Percentiles rank a stretch among this genome's conserved stretches.
Evolutionary conservation across 2,113 vertebrate genomes (phyloP).

Genomic region (Cololabis saira): DNA sequence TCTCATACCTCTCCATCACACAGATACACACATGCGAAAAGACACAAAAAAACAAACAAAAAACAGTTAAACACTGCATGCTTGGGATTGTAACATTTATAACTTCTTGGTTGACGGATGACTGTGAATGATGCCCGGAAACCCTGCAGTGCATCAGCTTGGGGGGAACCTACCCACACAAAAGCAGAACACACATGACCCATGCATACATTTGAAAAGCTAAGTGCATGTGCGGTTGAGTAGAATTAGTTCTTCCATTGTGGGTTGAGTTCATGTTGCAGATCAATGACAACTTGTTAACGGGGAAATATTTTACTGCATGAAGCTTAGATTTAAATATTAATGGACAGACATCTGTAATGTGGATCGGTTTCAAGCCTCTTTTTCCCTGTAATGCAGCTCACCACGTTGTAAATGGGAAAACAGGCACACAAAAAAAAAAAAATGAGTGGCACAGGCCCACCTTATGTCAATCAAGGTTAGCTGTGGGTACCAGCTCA

Average conservation of each 20-base stretch:
- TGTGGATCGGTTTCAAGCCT: too few species aligned
- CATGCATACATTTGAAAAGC: not conserved
- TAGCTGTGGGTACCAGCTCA: too few species aligned
- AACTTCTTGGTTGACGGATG: conserved; percentile 35
- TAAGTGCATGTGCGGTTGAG: not conserved
- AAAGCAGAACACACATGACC: not conserved
- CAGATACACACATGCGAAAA: not conserved
- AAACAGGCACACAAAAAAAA: too few species aligned
- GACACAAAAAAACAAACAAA: not conserved
- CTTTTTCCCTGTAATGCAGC: too few species aligned
- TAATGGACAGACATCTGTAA: too few species aligned
- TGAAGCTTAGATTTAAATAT: too few species aligned
- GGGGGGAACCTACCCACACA: conserved; percentile 1
- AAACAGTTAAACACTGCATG: conserved; percentile 10
- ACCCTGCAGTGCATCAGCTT: conserved; percentile 26
- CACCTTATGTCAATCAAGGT: too few species aligned
- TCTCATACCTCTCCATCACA: not conserved
- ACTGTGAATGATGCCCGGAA: conserved; percentile 47
- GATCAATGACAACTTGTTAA: not conserved
- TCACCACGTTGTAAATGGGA: too few species aligned
- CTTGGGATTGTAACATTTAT: conserved; percentile 1
- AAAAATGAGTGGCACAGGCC: too few species aligned
- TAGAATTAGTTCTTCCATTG: not conserved
- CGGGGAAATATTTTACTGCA: too few species aligned
- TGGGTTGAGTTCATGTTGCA: not conserved